phyloP scores from a whole-genome alignment of 1,140 invertebrate species.

The Formica exsecta region DNA sequence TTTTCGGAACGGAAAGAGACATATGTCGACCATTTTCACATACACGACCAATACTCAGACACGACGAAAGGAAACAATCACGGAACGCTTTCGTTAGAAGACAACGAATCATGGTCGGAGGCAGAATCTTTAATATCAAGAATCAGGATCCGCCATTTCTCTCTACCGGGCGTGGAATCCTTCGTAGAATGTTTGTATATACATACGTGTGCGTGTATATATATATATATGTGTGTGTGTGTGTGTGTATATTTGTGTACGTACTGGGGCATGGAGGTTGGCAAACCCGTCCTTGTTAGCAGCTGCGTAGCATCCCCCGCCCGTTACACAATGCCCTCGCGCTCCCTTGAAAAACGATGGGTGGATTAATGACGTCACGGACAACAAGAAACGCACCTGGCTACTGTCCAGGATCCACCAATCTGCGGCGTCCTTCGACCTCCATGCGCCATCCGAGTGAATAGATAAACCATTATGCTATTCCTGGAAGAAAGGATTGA shows the following conservation, averaged over 20 bases:
- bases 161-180: constrained; percentile 67
- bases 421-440: constrained; percentile 70
- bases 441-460: constrained; percentile 49
- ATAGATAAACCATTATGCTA: constrained; percentile 59
- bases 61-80: constrained; percentile 24
- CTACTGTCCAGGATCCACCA: constrained; percentile 79
- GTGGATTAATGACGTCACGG: constrained; percentile 86
- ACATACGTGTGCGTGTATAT: too few relatives aligned
- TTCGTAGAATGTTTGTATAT: constrained; percentile 49
- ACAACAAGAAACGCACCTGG: constrained; percentile 83
- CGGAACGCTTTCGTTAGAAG: constrained; percentile 46
- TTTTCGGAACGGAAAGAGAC: constrained; percentile 52
- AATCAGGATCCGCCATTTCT: constrained; percentile 81
- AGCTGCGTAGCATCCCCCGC: constrained; percentile 85
- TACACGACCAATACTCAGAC: constrained; percentile 18
- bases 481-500: constrained; percentile 17
- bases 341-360: constrained; percentile 83
- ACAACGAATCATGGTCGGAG: constrained; percentile 49
- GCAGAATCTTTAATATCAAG: constrained; percentile 72
- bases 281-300: constrained; percentile 85
- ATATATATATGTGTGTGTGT: constrained; percentile 19
- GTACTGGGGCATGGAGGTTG: constrained; percentile 69
- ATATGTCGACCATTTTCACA: constrained; percentile 59
- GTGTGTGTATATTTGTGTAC: constrained; percentile 46
- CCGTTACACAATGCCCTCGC: constrained; percentile 83